Conservation (phyloP, 2,888 invertebrate species). For the Creontiades dilutus region DNA sequence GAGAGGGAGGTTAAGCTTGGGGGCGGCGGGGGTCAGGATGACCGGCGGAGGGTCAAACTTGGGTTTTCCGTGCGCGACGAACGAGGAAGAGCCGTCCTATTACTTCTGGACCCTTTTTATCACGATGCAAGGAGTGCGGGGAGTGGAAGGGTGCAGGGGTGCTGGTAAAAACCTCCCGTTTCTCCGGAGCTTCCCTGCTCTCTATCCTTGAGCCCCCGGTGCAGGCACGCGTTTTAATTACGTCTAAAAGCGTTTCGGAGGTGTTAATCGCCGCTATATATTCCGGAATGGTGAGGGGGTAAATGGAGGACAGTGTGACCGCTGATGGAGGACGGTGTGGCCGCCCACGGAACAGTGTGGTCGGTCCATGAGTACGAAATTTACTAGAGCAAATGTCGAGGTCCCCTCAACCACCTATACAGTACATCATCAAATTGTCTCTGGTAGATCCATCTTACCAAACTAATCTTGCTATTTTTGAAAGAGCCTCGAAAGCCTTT, state of each 20-base stretch:
- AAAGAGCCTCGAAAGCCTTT: too few relatives aligned
- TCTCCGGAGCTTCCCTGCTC: background rate
- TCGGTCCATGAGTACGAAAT: too few relatives aligned
- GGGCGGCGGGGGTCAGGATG: too few relatives aligned
- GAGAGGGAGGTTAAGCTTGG: too few relatives aligned
- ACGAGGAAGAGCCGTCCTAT: conserved; percentile 25
- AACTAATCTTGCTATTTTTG: too few relatives aligned
- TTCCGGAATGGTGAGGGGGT: background rate
- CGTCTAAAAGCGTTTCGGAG: conserved; percentile 17
- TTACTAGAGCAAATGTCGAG: too few relatives aligned
- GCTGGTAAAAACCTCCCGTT: conserved; percentile 30
- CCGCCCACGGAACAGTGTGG: too few relatives aligned
- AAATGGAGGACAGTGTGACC: too few relatives aligned
- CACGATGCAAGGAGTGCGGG: conserved; percentile 76
- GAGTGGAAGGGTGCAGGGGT: background rate
- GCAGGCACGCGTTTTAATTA: conserved; percentile 21
- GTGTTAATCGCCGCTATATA: conserved; percentile 33
- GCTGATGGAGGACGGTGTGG: too few relatives aligned
- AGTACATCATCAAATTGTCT: too few relatives aligned
- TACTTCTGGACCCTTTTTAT: conserved; percentile 1
- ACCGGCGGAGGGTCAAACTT: background rate
- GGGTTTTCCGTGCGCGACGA: background rate
- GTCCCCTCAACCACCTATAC: too few relatives aligned
- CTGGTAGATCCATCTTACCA: too few relatives aligned
- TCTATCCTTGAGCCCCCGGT: background rate